Conservation (phyloP, 2,888 invertebrate genomes). For the Coleophora flavipennella region DNA sequence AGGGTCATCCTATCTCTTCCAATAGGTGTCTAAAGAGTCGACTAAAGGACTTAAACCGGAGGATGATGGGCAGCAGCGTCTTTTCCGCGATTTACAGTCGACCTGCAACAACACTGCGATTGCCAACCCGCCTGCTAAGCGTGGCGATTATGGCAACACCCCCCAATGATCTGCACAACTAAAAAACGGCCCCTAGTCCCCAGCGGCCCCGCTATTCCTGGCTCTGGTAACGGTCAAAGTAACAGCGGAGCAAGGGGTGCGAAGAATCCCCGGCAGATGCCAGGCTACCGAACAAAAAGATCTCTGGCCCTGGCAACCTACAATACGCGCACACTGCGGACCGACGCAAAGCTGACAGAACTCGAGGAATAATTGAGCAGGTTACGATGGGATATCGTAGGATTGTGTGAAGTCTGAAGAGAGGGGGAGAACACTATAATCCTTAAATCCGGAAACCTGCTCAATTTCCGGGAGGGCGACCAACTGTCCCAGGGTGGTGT, state of each 20-base stretch:
- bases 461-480: slow-evolving; percentile 13
- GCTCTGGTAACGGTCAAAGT: slow-evolving; percentile 2
- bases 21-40: neutral
- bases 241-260: slow-evolving; percentile 4
- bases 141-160: neutral
- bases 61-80: neutral
- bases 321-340: neutral
- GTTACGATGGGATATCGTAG: neutral
- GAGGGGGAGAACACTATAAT: slow-evolving; percentile 13
- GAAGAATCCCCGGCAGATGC: slow-evolving; percentile 2
- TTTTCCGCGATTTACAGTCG: neutral
- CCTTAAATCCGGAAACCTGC: slow-evolving; percentile 10
- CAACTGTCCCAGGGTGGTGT: slow-evolving; percentile 14
- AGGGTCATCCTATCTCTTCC: neutral
- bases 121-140: neutral
- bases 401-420: slow-evolving; percentile 12
- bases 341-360: neutral
- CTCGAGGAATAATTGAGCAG: neutral
- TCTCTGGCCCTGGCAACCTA: neutral
- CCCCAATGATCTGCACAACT: neutral
- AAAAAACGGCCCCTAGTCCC: neutral
- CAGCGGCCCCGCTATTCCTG: slow-evolving; percentile 5
- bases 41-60: neutral
- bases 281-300: neutral
- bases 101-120: neutral